Base-by-base conservation (phyloP, 2,797 vertebrate genomes). In the Siniperca scherzeri region DNA sequence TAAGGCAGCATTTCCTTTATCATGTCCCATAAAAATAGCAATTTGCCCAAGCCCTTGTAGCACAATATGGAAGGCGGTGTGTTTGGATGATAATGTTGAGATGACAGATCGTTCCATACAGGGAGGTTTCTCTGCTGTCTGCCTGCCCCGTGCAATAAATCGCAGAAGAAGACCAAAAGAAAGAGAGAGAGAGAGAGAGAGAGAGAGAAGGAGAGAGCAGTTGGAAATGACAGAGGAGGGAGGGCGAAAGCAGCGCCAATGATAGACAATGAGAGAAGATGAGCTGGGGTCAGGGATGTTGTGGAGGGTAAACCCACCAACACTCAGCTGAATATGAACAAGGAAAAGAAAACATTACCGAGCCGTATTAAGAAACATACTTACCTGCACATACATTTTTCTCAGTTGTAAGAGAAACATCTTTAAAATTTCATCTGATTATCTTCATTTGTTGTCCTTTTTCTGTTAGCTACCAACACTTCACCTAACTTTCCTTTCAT, bases 1-100 rank as follows among this genome's bases (percentile, higher is more conserved):
- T 96, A 97, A 97, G 97, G 97, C 95, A 96, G 96, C 97, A 96
- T 97, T 98, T 97, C 96, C 97, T 98, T 98, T 97, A 98, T 97
- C 97, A 96, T 97, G 97, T 96, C 97, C 97, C 97, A 97, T 97
- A 97, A 97, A 98, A 98, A 98, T 96, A 98, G 96, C 97, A 97
- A 97, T 97, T 97, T 98, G 97, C 97, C 95, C 96, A 95, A 96
- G 97, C 96, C 96, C 96, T 98, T 96, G 97, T 96, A 97, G 96
- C 97, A 97, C 96, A 96, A 97, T 96, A 96, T 96, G 96, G 97
- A 97, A 97, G 97, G 97, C 95, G 96, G 97, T 97, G 95, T 96
- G 96, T 96, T 96, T 96, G 96, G 97, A 97, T 96, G 98, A 97
- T 98, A 98, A 98, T 96, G 96, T 96, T 96, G 96, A 96, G 97